Base-by-base conservation (phyloP, 2,113 vertebrate species). In the Athene cunicularia region DNA sequence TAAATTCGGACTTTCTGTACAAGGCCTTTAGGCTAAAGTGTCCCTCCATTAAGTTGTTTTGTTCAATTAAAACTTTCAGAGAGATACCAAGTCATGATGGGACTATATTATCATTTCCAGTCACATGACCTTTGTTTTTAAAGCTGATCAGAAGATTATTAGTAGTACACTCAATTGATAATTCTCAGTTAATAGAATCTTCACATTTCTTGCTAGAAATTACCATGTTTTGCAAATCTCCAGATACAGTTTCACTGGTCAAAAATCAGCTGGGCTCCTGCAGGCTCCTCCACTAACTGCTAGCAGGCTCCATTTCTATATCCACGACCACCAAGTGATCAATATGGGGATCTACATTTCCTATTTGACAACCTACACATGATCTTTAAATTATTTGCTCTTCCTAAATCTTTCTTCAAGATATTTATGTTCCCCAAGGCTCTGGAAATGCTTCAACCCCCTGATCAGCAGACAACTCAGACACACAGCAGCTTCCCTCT, bases 51-150 rank as follows among this genome's bases (percentile, higher is more conserved):
- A 55, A 33, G 39, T 58, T 73, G 10, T 47, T 86, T 76, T n/a
- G 19, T 37, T n/a, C 12, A 47, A 28, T n/a, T 68, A 64, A 74
- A 86, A 26, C 8, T 86, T 86, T 35, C 23, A 52, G 55, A 62
- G 39, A 68, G 7, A 15, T 16, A 64, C 2, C 0, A 1, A 68
- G 11, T 45, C 32, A 28, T 49, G n/a, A 53, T 2, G 2, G 41
- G 59, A 86, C 77, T 47, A 53, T 2, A 6, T 32, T 21, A 50
- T 28, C 0, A n/a, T 62, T 88, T 88, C 28, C 32, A 66, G n/a
- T 10, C 8, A 9, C 10, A 37, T 47, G 8, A 26, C 41, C 20
- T 52, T 88, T 79, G 26, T 30, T 85, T 92, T 74, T 50, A 75
- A 72, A 88, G 26, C 8, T 39, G 26, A 47, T 33, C 28, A 41